Conservation (phyloP, 2,888 invertebrate species). For the Drosophila nr. fundita region DNA sequence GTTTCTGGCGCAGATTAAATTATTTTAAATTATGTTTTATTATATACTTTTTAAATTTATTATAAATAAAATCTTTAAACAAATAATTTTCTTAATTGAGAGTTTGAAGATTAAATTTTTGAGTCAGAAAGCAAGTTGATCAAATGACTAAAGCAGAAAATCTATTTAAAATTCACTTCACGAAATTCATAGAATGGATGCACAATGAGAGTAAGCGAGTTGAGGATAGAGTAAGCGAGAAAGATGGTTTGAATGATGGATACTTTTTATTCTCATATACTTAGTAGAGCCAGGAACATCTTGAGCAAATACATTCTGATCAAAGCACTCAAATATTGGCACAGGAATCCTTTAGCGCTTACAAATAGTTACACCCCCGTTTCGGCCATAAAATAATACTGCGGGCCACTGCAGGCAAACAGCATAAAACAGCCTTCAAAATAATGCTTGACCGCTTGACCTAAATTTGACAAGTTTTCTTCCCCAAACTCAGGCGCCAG, state of each 20-base stretch:
- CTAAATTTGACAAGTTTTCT: conserved; percentile 61
- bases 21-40: background rate
- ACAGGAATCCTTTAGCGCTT: conserved; percentile 34
- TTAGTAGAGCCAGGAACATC: background rate
- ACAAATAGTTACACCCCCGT: conserved; percentile 30
- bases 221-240: background rate
- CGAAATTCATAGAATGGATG: background rate
- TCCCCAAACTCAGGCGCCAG: conserved; percentile 39
- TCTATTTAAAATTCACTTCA: background rate
- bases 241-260: background rate
- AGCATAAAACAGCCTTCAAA: conserved; percentile 52
- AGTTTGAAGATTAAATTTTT: background rate
- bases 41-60: background rate
- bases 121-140: background rate
- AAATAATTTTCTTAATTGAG: background rate
- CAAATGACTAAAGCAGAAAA: background rate
- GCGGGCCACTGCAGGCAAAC: conserved; percentile 56
- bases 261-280: background rate
- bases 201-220: background rate
- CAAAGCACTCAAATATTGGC: conserved; percentile 44
- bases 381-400: conserved; percentile 48
- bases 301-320: background rate
- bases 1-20: no score
- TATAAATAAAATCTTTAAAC: background rate
- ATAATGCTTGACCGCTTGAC: conserved; percentile 73